Evolutionary conservation across 2,888 invertebrate species (phyloP), one percentile per base, ranked within the genome.

Genomic region (Athrips mouffetella): DNA sequence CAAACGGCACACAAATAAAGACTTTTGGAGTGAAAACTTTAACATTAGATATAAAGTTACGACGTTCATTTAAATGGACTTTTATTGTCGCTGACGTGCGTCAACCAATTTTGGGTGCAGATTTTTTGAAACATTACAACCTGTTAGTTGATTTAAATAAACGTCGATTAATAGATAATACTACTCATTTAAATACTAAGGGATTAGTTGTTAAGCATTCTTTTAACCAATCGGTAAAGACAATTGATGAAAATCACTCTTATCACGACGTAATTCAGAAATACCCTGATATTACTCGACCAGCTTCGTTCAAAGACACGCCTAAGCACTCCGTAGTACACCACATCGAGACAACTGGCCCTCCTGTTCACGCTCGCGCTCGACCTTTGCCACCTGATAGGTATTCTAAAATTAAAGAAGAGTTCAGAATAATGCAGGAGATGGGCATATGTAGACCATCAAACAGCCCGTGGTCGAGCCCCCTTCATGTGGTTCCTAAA

Each of bases 11-110:
- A 6, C 42, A 46, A 46, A 56, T 56, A 20, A 46, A 41, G 15
- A 53, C 53, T n/a, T 55, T 48, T 23, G 50, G 53, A n/a, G 21
- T 13, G 11, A 53, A 53, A 42, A 41, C 40, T 5, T 37, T 57
- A 30, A 30, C 42, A 7, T 23, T 53, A 25, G 40, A 52, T 31
- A 37, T 56, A 20, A 44, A 31, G 2, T 35, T 52, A 15, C 52
- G 55, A 7, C 18, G 52, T 6, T 41, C 51, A n/a, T 52, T 41
- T 23, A 11, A 15, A 8, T 55, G 55, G 51, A 42, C 23, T 3
- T 52, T 55, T 31, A 16, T 52, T 3, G 18, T 53, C 2, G 53
- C 52, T 2, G 51, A 50, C 13, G 51, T 54, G 1, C 48, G 48
- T 15, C 48, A 48, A 25, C 53, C 31, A 8, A 40, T 40, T 8